Evolutionary conservation across 2,888 invertebrate species (phyloP), one percentile per base, ranked within the genome.

Genomic region (Oscheius sp.): DNA sequence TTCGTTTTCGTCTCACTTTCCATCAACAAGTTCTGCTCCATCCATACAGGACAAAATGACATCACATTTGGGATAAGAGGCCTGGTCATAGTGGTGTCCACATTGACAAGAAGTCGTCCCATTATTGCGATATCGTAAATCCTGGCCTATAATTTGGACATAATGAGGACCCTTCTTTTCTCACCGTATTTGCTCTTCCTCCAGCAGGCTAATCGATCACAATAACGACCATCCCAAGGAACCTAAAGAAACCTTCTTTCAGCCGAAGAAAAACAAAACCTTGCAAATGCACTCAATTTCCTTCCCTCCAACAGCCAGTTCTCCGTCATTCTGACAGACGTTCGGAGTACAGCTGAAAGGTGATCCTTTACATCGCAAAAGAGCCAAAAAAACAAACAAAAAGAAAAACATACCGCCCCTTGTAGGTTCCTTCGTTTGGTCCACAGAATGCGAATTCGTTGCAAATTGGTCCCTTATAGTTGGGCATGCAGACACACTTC

Each of bases 171-270:
- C 29, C 45, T 50, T n/a, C n/a, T n/a, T n/a, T n/a, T n/a, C n/a
- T n/a, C n/a, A 61, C 57, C 70, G 57, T 45, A 57, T n/a, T 74
- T 72, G 4, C 82, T 82, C 72, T 81, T 81, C 50, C 85, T 68
- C 81, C 81, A 85, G 70, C 85, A 85, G 6, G 85, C 85, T 31
- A 85, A 72, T 53, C 85, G 72, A 15, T 85, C 82, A 53, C 85
- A 85, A 65, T 63, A 74, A 3, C 79, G 72, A 10, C 85, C 85
- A 68, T 85, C 85, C 84, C 85, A 85, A 27, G 84, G 83, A 10
- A 73, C 79, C 66, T 84, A 66, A 50, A 63, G 17, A 48, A 15
- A 42, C 15, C 12, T 48, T 12, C 15, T 23, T 45, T 46, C 39
- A 45, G 3, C 53, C 33, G 5, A n/a, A n/a, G n/a, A n/a, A 12